Evolutionary conservation across 2,888 invertebrate species (phyloP).

Genomic region (Spialia ferax): DNA sequence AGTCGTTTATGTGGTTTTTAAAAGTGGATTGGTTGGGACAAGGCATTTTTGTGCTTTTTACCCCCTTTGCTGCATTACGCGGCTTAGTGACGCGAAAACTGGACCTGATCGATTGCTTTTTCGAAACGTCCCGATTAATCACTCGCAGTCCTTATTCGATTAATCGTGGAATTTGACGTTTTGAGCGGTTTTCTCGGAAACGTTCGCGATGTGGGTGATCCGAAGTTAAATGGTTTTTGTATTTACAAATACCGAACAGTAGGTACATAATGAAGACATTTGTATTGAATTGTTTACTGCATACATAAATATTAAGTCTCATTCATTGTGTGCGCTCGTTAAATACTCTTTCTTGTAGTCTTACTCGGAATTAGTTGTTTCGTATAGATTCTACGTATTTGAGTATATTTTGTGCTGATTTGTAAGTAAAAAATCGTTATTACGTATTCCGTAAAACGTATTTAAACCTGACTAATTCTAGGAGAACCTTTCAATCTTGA

Average conservation of each 20-base stretch:
- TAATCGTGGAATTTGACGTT: conserved; percentile 73
- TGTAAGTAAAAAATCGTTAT: conserved; percentile 22
- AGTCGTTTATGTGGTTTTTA: conserved; percentile 23
- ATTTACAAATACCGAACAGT: conserved; percentile 55
- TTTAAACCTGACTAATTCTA: conserved; percentile 22
- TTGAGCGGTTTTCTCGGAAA: conserved; percentile 75
- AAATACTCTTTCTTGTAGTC: conserved; percentile 38
- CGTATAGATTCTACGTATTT: conserved; percentile 35
- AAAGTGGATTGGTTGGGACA: conserved; percentile 31
- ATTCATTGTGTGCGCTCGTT: conserved; percentile 45
- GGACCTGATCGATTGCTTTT: conserved; percentile 53
- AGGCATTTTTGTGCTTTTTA: conserved; percentile 29
- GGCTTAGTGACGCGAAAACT: conserved; percentile 48
- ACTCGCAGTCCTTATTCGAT: conserved; percentile 68
- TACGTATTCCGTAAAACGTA: conserved; percentile 24
- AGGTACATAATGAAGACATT: conserved; percentile 77
- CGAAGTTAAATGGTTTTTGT: conserved; percentile 68
- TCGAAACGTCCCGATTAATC: conserved; percentile 62
- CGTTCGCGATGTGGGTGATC: conserved; percentile 64
- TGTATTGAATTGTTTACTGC: conserved; percentile 68
- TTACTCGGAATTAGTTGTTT: conserved; percentile 34
- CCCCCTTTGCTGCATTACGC: conserved; percentile 43
- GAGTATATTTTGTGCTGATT: conserved; percentile 29
- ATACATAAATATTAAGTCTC: conserved; percentile 61
- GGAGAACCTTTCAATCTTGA: background rate